A percentile compares a stretch with the other conserved stretches of the same genome.
Conservation (phyloP, 1,140 invertebrate genomes). For the Pseudomyrmex concolor region DNA sequence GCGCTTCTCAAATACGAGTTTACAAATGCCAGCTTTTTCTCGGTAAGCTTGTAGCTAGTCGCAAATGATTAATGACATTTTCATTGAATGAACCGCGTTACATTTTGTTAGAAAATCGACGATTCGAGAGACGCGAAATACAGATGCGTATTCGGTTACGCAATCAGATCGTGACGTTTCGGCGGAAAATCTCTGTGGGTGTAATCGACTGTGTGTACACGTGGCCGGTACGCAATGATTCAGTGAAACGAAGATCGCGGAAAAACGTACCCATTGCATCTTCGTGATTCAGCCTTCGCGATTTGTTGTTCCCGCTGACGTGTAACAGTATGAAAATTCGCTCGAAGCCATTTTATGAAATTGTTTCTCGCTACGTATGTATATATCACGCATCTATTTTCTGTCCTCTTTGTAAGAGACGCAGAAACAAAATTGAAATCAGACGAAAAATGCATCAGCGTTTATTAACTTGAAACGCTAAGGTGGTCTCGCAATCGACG, state of each 20-base stretch:
- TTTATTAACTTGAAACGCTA: not conserved
- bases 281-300: not conserved
- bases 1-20: not conserved
- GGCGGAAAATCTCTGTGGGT: conserved; percentile 18
- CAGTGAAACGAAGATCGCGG: not conserved
- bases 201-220: not conserved
- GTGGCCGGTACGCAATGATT: not conserved
- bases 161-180: conserved; percentile 14
- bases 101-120: too few relatives aligned
- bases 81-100: too few relatives aligned
- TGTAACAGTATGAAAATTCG: not conserved
- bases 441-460: not conserved
- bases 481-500: not conserved
- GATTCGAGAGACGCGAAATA: not conserved
- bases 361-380: not conserved
- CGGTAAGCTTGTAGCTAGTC: too few relatives aligned
- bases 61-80: too few relatives aligned
- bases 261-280: not conserved
- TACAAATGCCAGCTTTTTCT: too few relatives aligned
- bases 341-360: not conserved
- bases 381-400: not conserved
- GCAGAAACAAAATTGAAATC: conserved; percentile 4
- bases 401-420: too few relatives aligned
- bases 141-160: not conserved
- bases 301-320: not conserved